phyloP scores from a whole-genome alignment of 1,140 invertebrate species.

The Cotesia glomerata region DNA sequence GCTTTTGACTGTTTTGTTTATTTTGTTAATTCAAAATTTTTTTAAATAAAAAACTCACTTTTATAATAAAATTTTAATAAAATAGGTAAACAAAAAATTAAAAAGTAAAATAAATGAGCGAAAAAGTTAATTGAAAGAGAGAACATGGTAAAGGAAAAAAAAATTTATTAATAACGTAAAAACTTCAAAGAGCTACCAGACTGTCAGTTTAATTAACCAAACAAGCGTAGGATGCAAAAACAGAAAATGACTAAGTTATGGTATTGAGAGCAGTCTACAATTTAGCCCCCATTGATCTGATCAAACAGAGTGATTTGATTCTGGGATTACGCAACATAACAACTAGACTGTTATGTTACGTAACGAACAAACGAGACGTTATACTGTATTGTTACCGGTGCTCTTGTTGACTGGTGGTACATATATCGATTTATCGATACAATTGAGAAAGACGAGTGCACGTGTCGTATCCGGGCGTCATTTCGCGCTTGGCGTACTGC shows the following conservation, averaged over 20 bases:
- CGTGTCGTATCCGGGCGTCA: background rate
- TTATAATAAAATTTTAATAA: no score
- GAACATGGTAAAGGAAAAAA: no score
- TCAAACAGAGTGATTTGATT: constrained; percentile 20
- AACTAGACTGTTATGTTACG: background rate
- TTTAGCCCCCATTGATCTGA: background rate
- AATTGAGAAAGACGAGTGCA: constrained; percentile 5
- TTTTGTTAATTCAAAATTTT: no score
- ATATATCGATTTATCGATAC: constrained; percentile 17
- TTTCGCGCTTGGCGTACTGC: background rate
- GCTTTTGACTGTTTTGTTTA: no score
- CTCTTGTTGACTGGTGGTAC: background rate
- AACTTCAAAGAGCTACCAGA: no score
- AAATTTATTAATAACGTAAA: no score
- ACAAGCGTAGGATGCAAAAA: background rate
- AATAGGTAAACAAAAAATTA: no score
- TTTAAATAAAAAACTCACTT: no score
- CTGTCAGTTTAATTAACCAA: background rate
- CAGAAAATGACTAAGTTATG: constrained; percentile 1
- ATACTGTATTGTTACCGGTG: background rate
- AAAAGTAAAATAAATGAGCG: no score
- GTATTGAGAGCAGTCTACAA: background rate
- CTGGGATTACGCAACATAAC: constrained; percentile 12
- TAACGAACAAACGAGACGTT: background rate
- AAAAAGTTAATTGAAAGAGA: no score